Percentiles rank a stretch among this genome's conserved stretches.
phyloP scores from a whole-genome alignment of 2,113 vertebrate species.

The Sciurus niger region DNA sequence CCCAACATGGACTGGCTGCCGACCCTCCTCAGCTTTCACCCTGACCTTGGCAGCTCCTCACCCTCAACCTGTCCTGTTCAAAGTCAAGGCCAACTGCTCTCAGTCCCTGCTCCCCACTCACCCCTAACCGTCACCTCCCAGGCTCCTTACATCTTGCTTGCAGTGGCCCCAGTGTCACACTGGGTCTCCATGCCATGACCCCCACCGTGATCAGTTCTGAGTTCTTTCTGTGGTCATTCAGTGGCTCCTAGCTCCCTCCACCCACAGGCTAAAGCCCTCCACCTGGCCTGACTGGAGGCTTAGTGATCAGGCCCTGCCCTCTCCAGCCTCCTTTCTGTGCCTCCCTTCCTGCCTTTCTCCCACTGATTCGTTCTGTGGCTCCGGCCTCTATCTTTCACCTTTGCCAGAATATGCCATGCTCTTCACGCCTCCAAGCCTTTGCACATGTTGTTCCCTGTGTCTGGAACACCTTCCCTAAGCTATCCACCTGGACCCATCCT shows the following conservation, averaged over 20 bases:
- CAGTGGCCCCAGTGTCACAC: not conserved
- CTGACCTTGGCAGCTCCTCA: not conserved
- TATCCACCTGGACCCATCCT: not conserved
- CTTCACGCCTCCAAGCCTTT: not conserved
- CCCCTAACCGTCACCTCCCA: not conserved
- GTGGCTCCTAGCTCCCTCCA: not conserved
- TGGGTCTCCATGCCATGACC: not conserved
- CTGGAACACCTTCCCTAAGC: not conserved
- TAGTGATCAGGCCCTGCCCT: not conserved
- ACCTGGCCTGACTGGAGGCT: not conserved
- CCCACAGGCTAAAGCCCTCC: not conserved
- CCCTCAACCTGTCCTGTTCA: not conserved
- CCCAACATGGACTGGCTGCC: not conserved
- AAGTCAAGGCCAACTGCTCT: not conserved
- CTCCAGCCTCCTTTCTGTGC: not conserved
- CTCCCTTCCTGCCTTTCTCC: not conserved
- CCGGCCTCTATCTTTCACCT: not conserved
- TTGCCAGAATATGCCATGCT: constrained; percentile 17
- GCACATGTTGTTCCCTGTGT: not conserved
- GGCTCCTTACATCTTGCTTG: not conserved
- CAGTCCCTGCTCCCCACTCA: not conserved
- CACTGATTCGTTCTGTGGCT: not conserved
- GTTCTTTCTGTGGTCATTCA: not conserved
- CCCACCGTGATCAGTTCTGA: not conserved
- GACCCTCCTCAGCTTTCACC: not conserved